Base-by-base conservation (phyloP, 2,888 invertebrate species). In the Lysandra coridon region DNA sequence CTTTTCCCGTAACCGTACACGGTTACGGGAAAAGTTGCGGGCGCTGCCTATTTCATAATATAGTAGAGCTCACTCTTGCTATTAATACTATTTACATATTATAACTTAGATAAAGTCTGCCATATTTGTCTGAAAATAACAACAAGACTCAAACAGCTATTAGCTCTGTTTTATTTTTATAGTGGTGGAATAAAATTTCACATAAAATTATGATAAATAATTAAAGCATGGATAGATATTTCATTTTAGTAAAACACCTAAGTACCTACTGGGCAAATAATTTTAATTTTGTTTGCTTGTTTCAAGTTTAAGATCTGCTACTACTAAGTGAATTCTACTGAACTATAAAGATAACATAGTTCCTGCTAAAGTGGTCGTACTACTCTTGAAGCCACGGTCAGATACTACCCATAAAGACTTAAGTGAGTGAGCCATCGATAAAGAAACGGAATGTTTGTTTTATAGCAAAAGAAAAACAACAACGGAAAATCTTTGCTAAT, bases 321-420 rank as follows among this genome's bases (percentile, higher is more conserved):
- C 33, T 69, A 69, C 69, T 33, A 33, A 33, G 69, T 33, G 69
- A 33, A 30, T 69, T 69, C 33, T 12, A 17, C 33, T 69, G 1
- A 69, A 17, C 69, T 69, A 69, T 69, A 69, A 69, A 69, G 69
- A 37, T 69, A 69, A 69, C 33, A 37, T 17, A 6, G 33, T 69
- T 17, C 64, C 69, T 7, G 69, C 33, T 17, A 69, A 69, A 69
- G 33, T 69, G 69, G 33, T 69, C 33, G 30, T 64, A 64, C 30
- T 10, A 64, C 30, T 62, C 62, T 30, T 30, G 30, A 30, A 64
- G 23, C 64, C 30, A 30, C 64, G 64, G 64, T 64, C 64, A 10
- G 30, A 30, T 64, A 64, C 64, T 64, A 64, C 64, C 64, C 64
- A 64, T 64, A 64, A 64, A 64, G 53, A 30, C 30, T 64, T 30